Conservation (phyloP, 1,140 invertebrate genomes). For the Psilanteris sp. region DNA sequence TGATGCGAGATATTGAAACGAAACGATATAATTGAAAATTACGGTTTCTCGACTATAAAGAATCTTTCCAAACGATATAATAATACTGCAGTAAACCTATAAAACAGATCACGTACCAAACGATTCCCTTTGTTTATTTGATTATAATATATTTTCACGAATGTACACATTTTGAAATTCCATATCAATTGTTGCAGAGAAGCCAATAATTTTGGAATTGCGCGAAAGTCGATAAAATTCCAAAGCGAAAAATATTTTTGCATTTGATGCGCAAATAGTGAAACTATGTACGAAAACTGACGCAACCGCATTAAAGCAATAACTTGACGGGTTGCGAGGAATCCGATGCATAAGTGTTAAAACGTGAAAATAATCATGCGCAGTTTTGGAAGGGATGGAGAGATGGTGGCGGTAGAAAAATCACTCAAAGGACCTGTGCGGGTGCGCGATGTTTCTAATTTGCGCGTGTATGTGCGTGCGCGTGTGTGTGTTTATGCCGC, state of each 20-base stretch:
- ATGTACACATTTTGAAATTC: too few species aligned
- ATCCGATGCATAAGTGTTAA: conserved; percentile 34
- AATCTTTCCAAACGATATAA: conserved; percentile 2
- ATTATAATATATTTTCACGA: too few species aligned
- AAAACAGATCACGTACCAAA: too few species aligned
- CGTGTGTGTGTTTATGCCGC: conserved; percentile 72
- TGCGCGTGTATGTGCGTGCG: conserved; percentile 70
- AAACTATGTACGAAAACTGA: conserved; percentile 37
- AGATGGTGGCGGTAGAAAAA: too few species aligned
- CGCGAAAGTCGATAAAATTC: conserved; percentile 11
- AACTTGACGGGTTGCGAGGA: conserved; percentile 5
- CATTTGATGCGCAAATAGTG: conserved; percentile 10
- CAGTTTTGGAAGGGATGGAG: not conserved
- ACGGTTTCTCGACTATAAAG: conserved; percentile 13
- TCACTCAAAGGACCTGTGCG: conserved; percentile 39
- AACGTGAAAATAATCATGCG: conserved; percentile 37
- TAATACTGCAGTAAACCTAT: not conserved
- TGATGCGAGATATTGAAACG: conserved; percentile 37
- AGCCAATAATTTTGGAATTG: too few species aligned
- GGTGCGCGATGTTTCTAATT: conserved; percentile 42
- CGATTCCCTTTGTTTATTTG: too few species aligned
- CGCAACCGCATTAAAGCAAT: conserved; percentile 42
- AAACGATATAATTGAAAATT: conserved; percentile 37
- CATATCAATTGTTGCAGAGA: too few species aligned
- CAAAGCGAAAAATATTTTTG: conserved; percentile 15